A percentile compares a stretch with the other conserved stretches of the same genome.
These are phyloP conservation scores for Ceratotherium simum DNA, from an alignment of 2,113 vertebrate species.

Conservation along the genomic window DNA sequence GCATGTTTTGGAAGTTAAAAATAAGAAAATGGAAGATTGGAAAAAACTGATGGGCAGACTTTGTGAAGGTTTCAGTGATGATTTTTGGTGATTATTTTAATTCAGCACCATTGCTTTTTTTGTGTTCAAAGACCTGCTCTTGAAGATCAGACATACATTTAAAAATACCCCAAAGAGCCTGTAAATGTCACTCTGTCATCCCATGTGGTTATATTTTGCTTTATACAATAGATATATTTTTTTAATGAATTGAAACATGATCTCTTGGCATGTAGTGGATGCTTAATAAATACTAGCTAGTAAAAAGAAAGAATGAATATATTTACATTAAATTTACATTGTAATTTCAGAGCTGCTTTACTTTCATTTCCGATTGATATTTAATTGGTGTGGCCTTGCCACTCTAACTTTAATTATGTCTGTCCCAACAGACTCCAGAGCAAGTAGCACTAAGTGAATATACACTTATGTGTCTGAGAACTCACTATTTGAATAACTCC, in stretches of 20 bases:
- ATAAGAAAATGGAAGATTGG: not conserved
- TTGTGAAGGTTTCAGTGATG: not conserved
- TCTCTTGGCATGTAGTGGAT: constrained; percentile 5
- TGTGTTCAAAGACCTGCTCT: constrained; percentile 49
- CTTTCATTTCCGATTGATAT: constrained; percentile 67
- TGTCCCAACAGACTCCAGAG: constrained; percentile 13
- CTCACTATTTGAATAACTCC: not conserved
- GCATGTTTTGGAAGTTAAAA: constrained; percentile 30
- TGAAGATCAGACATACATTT: constrained; percentile 59
- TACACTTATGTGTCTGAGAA: not conserved
- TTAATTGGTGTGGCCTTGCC: constrained; percentile 64
- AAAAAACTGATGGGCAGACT: not conserved
- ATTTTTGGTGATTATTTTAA: constrained; percentile 63
- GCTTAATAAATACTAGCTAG: constrained; percentile 61
- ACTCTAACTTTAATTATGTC: constrained; percentile 55
- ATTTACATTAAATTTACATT: constrained; percentile 71
- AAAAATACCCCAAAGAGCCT: constrained; percentile 36
- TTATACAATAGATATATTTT: constrained; percentile 55
- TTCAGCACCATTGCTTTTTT: not conserved
- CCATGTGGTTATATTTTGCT: constrained; percentile 43
- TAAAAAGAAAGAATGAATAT: constrained; percentile 57
- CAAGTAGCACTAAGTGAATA: constrained; percentile 40
- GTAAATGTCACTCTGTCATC: constrained; percentile 43
- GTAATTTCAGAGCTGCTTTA: constrained; percentile 45
- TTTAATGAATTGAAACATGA: constrained; percentile 61